Percentiles rank a stretch among this genome's conserved stretches.
Conservation (phyloP, 37 sponge, comb jelly and placozoan genomes). For the Tethya wilhelma region DNA sequence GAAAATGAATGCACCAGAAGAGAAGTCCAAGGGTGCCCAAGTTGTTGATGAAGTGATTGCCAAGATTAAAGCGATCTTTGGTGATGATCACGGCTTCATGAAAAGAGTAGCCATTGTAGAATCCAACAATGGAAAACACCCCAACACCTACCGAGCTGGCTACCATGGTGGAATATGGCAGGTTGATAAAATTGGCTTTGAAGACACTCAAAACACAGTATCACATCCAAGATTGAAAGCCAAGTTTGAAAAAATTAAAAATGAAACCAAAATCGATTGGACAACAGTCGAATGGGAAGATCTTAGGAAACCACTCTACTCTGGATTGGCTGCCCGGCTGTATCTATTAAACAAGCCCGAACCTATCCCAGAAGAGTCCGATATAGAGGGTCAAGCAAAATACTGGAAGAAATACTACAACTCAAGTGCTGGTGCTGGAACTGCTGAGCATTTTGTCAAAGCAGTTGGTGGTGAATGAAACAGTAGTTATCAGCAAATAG, state of each 20-base stretch:
- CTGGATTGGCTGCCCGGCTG: slow-evolving; percentile 55
- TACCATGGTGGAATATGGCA: slow-evolving; percentile 71
- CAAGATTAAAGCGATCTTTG: slow-evolving; percentile 11
- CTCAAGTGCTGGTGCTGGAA: too few species aligned
- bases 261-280: slow-evolving; percentile 38
- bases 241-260: slow-evolving; percentile 19
- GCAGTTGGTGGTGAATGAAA: too few species aligned
- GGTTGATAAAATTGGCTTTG: slow-evolving; percentile 25
- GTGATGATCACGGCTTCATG: slow-evolving; percentile 20
- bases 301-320: slow-evolving; percentile 47
- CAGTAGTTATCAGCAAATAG: too few species aligned
- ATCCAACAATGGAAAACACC: slow-evolving; percentile 40
- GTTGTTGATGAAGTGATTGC: not conserved
- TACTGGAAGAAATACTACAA: slow-evolving; percentile 57
- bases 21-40: not conserved
- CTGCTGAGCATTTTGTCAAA: too few species aligned
- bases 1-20: too few species aligned
- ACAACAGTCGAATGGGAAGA: slow-evolving; percentile 27
- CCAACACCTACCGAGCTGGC: slow-evolving; percentile 28
- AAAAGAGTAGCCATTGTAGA: slow-evolving; percentile 36
- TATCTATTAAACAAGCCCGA: slow-evolving; percentile 13
- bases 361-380: slow-evolving; percentile 41
- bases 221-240: slow-evolving; percentile 6
- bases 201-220: slow-evolving; percentile 15
- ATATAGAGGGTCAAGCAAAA: slow-evolving; percentile 36